Evolutionary conservation across 64 coral and sea anemone genomes (phyloP), one percentile per base, ranked within the genome.

Genomic region (Pocillopora damicornis): DNA sequence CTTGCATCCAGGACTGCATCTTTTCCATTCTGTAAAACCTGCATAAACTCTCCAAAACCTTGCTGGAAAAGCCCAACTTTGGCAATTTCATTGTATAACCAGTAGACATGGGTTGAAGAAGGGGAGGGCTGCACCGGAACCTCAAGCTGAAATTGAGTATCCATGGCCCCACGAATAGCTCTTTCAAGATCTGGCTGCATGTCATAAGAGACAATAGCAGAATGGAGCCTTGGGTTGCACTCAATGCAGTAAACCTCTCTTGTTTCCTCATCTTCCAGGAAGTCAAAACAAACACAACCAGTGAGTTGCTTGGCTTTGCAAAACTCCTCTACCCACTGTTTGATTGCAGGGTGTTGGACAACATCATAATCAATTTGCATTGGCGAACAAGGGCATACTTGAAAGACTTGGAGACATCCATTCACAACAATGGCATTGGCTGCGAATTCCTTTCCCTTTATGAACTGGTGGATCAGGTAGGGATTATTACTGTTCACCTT

Each of bases 181-280:
- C 10, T 58, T 51, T 84, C 90, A 26, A 91, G 83, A 35, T 87
- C 72, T 25, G 90, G 37, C 58, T 91, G 37, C 63, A 69, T 61
- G 64, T 80, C 75, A 58, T 91, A 76, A 11, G 75, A 79, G 15
- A 75, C 17, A 11, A 91, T 22, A 9, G 61, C 13, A 0, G 90
- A 91, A 42, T 91, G 90, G 20, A 91, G 83, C 12, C 90, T 74
- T 37, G 90, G 90, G 58, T 91, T 91, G 63, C 90, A 91, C 76
- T 91, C 90, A 16, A 91, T 91, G 75, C 90, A 91, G 38, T 91
- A 91, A 67, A 91, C 45, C 23, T 87, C 35, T 8, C 75, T 62
- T 17, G 90, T 79, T 13, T 42, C 13, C 13, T 86, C 75, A 25
- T 91, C 82, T 59, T 91, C 73, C 1, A 91, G 63, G 61, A 91